A percentile compares a stretch with the other conserved stretches of the same genome.
phyloP scores from a whole-genome alignment of 2,888 invertebrate genomes.

The Operophtera brumata region DNA sequence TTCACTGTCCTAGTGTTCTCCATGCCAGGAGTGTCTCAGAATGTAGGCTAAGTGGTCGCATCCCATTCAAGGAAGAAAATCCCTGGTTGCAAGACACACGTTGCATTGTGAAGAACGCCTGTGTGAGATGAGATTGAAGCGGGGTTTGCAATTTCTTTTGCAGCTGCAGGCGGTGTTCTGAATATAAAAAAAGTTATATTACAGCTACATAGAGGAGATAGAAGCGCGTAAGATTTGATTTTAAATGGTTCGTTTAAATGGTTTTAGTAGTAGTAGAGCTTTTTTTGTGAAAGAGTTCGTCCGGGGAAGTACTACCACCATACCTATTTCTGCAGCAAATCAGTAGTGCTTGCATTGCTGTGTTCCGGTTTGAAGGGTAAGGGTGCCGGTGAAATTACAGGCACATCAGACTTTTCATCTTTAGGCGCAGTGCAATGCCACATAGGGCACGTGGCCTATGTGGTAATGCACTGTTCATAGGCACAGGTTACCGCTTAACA shows the following conservation, averaged over 20 bases:
- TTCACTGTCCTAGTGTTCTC: slow-evolving; percentile 23
- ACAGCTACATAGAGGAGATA: not conserved
- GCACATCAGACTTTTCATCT: too few species aligned
- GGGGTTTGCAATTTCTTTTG: slow-evolving; percentile 6
- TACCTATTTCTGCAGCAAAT: too few species aligned
- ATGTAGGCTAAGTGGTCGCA: slow-evolving; percentile 29
- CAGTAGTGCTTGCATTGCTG: too few species aligned
- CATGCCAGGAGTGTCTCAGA: slow-evolving; percentile 8
- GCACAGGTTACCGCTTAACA: too few species aligned
- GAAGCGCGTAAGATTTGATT: not conserved
- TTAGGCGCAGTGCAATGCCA: too few species aligned
- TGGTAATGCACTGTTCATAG: too few species aligned
- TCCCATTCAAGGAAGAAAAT: slow-evolving; percentile 21
- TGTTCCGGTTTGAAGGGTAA: too few species aligned
- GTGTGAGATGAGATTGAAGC: slow-evolving; percentile 14
- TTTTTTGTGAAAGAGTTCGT: too few species aligned
- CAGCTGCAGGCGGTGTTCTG: slow-evolving; percentile 4
- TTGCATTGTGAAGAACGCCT: slow-evolving; percentile 14
- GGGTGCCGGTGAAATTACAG: too few species aligned
- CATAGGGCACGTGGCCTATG: too few species aligned
- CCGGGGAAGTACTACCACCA: too few species aligned
- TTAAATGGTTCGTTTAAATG: not conserved
- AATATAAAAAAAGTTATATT: slow-evolving; percentile 15
- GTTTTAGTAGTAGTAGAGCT: too few species aligned
- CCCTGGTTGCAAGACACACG: slow-evolving; percentile 15